Conservation (phyloP, 2,888 invertebrate species). For the Drosophila neotestacea region DNA sequence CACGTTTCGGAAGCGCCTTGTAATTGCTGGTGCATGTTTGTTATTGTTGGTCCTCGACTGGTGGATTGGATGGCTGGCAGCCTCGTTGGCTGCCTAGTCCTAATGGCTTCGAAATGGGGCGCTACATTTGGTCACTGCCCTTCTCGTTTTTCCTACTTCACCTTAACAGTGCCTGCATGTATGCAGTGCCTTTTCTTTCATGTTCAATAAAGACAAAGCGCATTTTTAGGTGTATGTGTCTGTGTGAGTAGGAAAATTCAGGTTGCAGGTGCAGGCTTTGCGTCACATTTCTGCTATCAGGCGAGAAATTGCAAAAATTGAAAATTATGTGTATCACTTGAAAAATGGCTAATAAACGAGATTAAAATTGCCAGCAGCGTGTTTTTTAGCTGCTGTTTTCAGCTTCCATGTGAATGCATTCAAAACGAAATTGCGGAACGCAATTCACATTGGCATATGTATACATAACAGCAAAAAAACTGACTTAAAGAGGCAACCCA, state of each 20-base stretch:
- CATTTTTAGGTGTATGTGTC: conserved; percentile 10
- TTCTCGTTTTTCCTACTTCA: neutral
- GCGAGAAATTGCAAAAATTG: conserved; percentile 78
- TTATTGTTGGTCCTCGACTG: conserved; percentile 34
- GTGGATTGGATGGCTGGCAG: conserved; percentile 1
- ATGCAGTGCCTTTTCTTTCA: conserved; percentile 67
- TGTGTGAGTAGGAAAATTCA: neutral
- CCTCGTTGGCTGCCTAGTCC: conserved; percentile 37
- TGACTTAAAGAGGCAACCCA: neutral
- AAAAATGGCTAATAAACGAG: conserved; percentile 80
- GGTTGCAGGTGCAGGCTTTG: conserved; percentile 38
- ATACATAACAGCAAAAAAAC: conserved; percentile 11
- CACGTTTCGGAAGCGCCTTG: conserved; percentile 42
- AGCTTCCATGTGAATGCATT: conserved; percentile 28
- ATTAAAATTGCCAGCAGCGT: conserved; percentile 72
- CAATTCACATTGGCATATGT: conserved; percentile 19
- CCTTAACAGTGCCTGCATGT: conserved; percentile 26
- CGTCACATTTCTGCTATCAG: conserved; percentile 6
- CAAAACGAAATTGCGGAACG: conserved; percentile 18
- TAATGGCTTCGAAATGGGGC: conserved; percentile 72
- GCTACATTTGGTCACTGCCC: conserved; percentile 52
- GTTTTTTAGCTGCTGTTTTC: conserved; percentile 55
- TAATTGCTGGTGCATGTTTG: conserved; percentile 37
- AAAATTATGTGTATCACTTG: conserved; percentile 78
- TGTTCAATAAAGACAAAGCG: conserved; percentile 74